Evolutionary conservation across 2,113 vertebrate species (phyloP), one percentile per base, ranked within the genome.

Genomic region (Gasterosteus aculeatus): DNA sequence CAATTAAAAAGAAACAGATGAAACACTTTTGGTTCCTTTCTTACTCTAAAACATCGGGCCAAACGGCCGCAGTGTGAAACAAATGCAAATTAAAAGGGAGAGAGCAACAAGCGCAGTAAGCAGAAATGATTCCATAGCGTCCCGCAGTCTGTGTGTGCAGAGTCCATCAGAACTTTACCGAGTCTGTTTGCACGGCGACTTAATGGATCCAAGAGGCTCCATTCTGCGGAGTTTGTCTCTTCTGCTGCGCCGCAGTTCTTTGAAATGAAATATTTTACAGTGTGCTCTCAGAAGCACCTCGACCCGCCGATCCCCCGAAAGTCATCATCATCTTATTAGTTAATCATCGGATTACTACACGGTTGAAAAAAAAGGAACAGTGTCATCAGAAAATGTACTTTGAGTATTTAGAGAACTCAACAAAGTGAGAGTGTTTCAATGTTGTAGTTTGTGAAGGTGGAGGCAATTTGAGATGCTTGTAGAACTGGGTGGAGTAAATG

Each of bases 131-230:
- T 68, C 56, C 49, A 16, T 68, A 38, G 69, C 57, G 31, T 51
- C 26, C 22, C 67, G 54, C 71, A 47, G 19, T 81, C 67, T 49
- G 66, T 72, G 19, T 73, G 79, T 31, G 56, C 62, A 22, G 16
- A 56, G 19, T 64, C 68, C 68, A 22, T 71, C 71, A 54, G 18
- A 71, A 15, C 77, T 31, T 57, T 38, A 61, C 72, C 49, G 56
- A 59, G 62, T 80, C 31, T 77, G 67, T 84, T 80, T 82, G 69
- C 79, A 47, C 54, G 1, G 41, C 2, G 67, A 70, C 76, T 84
- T 81, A 85, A 78, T 70, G 82, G 74, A 73, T 73, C 3, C 41
- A 15, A 0, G 60, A 68, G 69, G 61, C 61, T 33, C 47, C 42
- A 26, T 26, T 26, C 10, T 78, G 78, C 67, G 75, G 67, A 62